phyloP scores from a whole-genome alignment of 2,888 invertebrate genomes.

The Oithona nana region DNA sequence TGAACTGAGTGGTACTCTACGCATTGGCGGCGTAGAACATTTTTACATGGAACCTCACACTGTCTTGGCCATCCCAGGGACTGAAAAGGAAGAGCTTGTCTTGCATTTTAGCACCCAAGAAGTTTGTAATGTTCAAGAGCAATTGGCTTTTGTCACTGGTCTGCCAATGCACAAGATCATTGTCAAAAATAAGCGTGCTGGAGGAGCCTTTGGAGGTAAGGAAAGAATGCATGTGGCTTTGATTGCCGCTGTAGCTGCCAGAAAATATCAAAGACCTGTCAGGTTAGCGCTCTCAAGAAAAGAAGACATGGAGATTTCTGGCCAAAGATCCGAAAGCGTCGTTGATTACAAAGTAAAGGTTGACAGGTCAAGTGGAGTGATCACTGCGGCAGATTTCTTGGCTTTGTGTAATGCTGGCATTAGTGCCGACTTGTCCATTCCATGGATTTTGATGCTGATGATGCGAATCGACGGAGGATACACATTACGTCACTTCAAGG shows the following conservation, averaged over 20 bases:
- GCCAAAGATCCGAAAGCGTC: conserved; percentile 70
- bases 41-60: conserved; percentile 71
- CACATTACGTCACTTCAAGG: background rate
- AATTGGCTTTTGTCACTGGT: conserved; percentile 42
- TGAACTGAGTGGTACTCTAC: conserved; percentile 39
- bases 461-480: conserved; percentile 1
- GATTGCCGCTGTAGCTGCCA: conserved; percentile 60
- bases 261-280: conserved; percentile 49
- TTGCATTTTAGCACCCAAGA: conserved; percentile 65
- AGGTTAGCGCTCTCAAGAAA: conserved; percentile 74
- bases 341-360: conserved; percentile 51
- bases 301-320: conserved; percentile 77
- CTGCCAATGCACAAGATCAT: conserved; percentile 36
- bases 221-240: conserved; percentile 52
- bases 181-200: conserved; percentile 46
- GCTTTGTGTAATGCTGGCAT: conserved; percentile 23
- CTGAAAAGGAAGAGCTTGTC: conserved; percentile 59
- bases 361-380: background rate
- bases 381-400: background rate
- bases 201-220: conserved; percentile 91
- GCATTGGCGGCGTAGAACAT: conserved; percentile 81
- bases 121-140: conserved; percentile 49
- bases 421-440: conserved; percentile 27
- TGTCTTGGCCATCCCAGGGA: conserved; percentile 35
- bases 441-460: background rate